phyloP scores from a whole-genome alignment of 2,113 vertebrate genomes.

The Charina bottae region DNA sequence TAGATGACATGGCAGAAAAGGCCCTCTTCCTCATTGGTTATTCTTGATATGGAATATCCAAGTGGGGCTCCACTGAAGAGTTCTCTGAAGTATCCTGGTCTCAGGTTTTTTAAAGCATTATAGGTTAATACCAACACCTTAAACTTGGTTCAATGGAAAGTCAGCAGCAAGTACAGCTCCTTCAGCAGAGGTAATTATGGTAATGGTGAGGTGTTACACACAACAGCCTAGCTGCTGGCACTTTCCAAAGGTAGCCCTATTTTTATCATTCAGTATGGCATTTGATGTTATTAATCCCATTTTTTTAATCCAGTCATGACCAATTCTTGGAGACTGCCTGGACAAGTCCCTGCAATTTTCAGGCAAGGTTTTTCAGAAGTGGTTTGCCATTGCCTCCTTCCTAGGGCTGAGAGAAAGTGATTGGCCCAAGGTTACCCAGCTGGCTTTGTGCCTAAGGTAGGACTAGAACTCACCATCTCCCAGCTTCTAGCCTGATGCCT shows the following conservation, averaged over 20 bases:
- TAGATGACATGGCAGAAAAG: neutral
- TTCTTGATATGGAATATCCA: neutral
- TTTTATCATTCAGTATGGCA: slow-evolving; percentile 9
- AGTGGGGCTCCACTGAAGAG: neutral
- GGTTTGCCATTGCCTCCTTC: too few relatives aligned
- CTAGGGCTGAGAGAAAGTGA: too few relatives aligned
- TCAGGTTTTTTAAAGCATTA: neutral
- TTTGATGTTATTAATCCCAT: slow-evolving; percentile 38
- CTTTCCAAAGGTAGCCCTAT: neutral
- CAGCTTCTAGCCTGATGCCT: too few relatives aligned
- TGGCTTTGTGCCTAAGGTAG: too few relatives aligned
- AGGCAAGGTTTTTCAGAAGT: too few relatives aligned
- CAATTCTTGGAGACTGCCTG: too few relatives aligned
- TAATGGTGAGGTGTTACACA: neutral
- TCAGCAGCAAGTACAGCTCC: neutral
- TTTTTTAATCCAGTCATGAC: too few relatives aligned
- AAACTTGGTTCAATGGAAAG: neutral
- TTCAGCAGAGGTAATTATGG: neutral
- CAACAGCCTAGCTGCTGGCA: neutral
- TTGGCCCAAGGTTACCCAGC: too few relatives aligned
- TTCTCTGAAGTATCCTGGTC: neutral
- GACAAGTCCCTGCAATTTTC: too few relatives aligned
- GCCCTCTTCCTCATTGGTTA: neutral
- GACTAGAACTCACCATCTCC: too few relatives aligned
- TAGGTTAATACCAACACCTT: neutral